Base-by-base conservation (phyloP, 2,797 vertebrate species). In the Benthosema pterotum region DNA sequence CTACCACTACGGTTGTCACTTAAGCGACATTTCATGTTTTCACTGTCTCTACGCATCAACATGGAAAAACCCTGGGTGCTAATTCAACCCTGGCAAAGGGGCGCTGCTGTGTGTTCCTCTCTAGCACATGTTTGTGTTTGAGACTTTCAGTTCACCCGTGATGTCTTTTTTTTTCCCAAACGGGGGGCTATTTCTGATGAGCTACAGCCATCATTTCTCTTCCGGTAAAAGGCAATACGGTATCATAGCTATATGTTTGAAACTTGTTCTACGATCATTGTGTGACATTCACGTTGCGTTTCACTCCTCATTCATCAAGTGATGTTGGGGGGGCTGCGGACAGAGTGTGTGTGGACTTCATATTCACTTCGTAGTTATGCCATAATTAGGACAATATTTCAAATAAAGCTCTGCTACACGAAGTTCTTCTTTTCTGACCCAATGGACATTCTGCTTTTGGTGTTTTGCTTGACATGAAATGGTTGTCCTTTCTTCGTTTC, bases 141-240 rank as follows among this genome's bases (percentile, higher is more conserved):
- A 74, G 42, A 60, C 52, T 66, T 74, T 76, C 43, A 45, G 43
- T 42, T 2, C 74, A 79, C 67, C 45, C 57, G 60, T 60, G 18
- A 25, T 60, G 50, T 65, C 45, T 53, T 75, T 72, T 79, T 64
- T 53, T 67, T 25, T n/a, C n/a, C n/a, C 38, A 76, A 77, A 71
- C 8, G 67, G 64, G 64, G 65, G 47, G 62, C 65, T 59, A 74
- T 4, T 73, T 72, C 74, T 58, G 74, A 67, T 52, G 48, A 63
- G 50, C 52, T 62, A n/a, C n/a, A 59, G 75, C 69, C 67, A 75
- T 79, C 68, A 63, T 46, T 79, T 67, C 65, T 79, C 71, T 77
- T 81, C 77, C 47, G 1, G 1, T 85, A 79, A 87, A 91, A 89
- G 88, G 87, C 88, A 91, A 83, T 83, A 78, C 42, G 88, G 88